Conservation (phyloP, 2,113 vertebrate genomes). For the Odontophorus gujanensis region DNA sequence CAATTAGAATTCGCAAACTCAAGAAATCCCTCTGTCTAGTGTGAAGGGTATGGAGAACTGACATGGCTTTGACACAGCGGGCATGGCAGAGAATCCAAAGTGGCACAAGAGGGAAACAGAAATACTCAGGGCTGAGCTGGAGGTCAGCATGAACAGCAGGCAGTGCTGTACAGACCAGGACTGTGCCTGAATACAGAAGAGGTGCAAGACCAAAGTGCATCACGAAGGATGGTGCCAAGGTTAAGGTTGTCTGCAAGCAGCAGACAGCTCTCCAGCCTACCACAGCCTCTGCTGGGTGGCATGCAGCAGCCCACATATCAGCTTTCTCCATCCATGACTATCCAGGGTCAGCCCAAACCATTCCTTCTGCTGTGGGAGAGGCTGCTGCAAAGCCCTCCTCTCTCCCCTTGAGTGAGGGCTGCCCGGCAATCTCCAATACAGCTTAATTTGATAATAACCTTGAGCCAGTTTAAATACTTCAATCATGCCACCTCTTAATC, state of each 20-base stretch:
- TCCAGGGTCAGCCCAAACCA: background rate
- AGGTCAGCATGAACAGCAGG: background rate
- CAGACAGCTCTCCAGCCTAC: background rate
- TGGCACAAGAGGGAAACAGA: background rate
- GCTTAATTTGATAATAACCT: constrained; percentile 69
- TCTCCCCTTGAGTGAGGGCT: constrained; percentile 20
- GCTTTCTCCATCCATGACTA: background rate
- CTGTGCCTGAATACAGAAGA: background rate
- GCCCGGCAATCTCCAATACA: constrained; percentile 44
- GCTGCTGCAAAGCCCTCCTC: background rate
- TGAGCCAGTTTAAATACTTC: constrained; percentile 72
- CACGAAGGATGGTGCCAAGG: background rate
- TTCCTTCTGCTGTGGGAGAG: background rate
- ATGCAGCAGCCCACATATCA: background rate
- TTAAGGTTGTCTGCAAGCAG: background rate
- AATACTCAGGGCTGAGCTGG: accelerated
- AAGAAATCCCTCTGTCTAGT: background rate
- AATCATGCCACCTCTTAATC: constrained; percentile 68
- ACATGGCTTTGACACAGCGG: accelerated
- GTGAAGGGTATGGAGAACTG: background rate
- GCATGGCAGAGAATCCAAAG: background rate
- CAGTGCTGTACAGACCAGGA: accelerated
- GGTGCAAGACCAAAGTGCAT: background rate
- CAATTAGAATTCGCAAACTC: background rate
- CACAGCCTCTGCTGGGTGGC: background rate